Evolutionary conservation across 2,888 invertebrate species (phyloP).

Genomic region (Balanococcus diminutus): DNA sequence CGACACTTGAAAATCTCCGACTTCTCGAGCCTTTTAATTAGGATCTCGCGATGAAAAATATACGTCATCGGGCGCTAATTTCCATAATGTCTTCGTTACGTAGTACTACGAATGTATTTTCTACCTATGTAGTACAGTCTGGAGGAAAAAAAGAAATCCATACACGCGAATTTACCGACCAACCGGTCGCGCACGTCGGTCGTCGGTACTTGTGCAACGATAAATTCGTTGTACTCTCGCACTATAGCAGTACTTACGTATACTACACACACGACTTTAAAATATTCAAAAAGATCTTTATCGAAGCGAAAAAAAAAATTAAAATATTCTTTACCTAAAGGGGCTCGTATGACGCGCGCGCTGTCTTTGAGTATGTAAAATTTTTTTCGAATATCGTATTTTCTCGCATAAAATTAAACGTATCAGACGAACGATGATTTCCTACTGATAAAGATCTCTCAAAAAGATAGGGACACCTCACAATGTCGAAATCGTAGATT

Average conservation of each 20-base stretch:
- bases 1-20: slow-evolving; percentile 27
- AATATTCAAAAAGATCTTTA: slow-evolving; percentile 34
- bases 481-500: slow-evolving; percentile 35
- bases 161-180: slow-evolving; percentile 6
- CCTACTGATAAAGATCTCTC: neutral
- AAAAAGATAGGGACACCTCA: slow-evolving; percentile 31
- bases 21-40: slow-evolving; percentile 25
- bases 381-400: slow-evolving; percentile 32
- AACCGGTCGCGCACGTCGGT: neutral
- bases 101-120: neutral
- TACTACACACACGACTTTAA: slow-evolving; percentile 19
- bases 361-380: neutral
- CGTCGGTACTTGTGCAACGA: slow-evolving; percentile 9
- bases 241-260: neutral
- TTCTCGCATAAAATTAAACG: slow-evolving; percentile 40
- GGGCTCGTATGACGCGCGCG: neutral
- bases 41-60: slow-evolving; percentile 20
- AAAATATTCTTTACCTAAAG: slow-evolving; percentile 40
- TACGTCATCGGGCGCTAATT: slow-evolving; percentile 20
- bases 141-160: slow-evolving; percentile 7
- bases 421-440: slow-evolving; percentile 9
- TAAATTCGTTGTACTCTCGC: slow-evolving; percentile 5
- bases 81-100: slow-evolving; percentile 43
- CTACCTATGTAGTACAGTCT: neutral
- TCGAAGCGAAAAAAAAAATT: slow-evolving; percentile 15